Conservation (phyloP, 1,140 invertebrate species). For the Diuraphis noxia region DNA sequence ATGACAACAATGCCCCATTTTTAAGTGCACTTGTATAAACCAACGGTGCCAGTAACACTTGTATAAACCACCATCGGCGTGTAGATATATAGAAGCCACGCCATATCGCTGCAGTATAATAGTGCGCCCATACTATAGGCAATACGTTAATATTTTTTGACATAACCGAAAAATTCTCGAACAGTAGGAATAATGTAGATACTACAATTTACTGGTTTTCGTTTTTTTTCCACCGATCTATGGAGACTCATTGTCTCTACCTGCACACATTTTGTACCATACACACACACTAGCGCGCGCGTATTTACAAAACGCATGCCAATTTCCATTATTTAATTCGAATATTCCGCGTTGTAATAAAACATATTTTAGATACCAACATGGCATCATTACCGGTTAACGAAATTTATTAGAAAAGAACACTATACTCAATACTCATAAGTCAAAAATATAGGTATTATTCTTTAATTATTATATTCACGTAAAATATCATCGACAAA, state of each 20-base stretch:
- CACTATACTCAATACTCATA: neutral
- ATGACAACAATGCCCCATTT: constrained; percentile 41
- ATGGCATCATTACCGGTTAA: neutral
- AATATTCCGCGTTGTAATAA: no score
- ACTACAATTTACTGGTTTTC: neutral
- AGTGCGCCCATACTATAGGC: neutral
- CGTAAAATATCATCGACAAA: no score
- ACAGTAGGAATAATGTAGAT: neutral
- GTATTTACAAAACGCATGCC: neutral
- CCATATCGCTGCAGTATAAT: neutral
- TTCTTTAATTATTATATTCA: no score
- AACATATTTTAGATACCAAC: no score
- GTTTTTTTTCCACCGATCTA: neutral
- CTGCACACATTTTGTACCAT: neutral
- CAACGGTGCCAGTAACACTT: constrained; percentile 4
- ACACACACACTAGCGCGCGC: neutral
- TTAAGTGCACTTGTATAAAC: constrained; percentile 49
- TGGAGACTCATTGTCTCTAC: neutral
- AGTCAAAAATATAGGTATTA: neutral
- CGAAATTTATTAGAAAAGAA: neutral
- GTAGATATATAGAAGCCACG: neutral
- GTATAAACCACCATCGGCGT: constrained; percentile 6
- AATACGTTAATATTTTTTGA: constrained; percentile 11
- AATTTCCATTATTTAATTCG: neutral
- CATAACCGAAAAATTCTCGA: constrained; percentile 9